phyloP scores from a whole-genome alignment of 2,797 vertebrate species.

The Cryptoblepharus egeriae region DNA sequence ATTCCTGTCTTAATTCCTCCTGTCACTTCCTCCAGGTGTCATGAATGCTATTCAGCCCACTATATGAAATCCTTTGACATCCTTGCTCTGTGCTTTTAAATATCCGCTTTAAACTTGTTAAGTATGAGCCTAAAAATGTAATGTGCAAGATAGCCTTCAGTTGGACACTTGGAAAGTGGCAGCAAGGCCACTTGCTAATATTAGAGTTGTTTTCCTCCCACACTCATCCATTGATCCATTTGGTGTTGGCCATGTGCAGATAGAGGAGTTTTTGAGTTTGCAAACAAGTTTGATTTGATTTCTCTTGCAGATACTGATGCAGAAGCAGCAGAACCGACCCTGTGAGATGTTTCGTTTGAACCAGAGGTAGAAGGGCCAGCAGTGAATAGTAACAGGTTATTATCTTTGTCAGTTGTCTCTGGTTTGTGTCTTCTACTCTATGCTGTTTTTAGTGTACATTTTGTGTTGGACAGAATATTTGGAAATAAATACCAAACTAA shows the following conservation, averaged over 20 bases:
- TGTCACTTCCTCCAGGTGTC: too few relatives aligned
- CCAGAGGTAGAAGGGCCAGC: not conserved
- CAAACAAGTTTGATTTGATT: not conserved
- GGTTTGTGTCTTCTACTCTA: not conserved
- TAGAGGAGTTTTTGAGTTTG: too few relatives aligned
- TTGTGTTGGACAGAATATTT: not conserved
- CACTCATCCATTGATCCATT: fast-evolving
- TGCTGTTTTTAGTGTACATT: not conserved
- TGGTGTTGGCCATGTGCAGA: not conserved
- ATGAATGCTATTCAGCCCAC: too few relatives aligned
- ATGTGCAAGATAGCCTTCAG: not conserved
- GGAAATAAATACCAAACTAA: not conserved
- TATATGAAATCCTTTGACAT: too few relatives aligned
- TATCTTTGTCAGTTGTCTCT: fast-evolving
- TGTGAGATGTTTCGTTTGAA: not conserved
- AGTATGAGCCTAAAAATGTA: not conserved
- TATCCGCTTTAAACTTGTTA: not conserved
- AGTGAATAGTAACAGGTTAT: fast-evolving
- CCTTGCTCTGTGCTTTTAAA: not conserved
- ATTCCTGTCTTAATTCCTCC: too few relatives aligned
- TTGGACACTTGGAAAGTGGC: not conserved
- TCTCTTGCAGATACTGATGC: not conserved
- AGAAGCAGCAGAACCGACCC: fast-evolving
- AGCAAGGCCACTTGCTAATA: not conserved
- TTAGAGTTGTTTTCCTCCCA: not conserved